phyloP scores from a whole-genome alignment of 2,797 vertebrate genomes.

The Pangasius sanitwongsei region DNA sequence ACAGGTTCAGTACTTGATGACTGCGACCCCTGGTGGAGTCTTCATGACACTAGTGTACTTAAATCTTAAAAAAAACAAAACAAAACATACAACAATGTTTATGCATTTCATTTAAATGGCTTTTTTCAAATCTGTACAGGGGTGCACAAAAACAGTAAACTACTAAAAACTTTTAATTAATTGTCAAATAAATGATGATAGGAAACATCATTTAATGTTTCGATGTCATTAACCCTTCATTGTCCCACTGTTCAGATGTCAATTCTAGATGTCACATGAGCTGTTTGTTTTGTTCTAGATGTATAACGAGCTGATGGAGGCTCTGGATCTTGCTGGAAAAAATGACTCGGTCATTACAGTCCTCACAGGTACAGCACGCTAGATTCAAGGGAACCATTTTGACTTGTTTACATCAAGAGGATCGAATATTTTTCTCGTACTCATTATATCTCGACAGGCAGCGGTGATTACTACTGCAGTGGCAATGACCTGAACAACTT shows the following conservation, averaged over 20 bases:
- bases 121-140: neutral
- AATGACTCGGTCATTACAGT: constrained; percentile 84
- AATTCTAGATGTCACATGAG: neutral
- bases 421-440: neutral
- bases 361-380: constrained; percentile 80
- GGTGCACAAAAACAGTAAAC: neutral
- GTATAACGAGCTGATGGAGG: constrained; percentile 85
- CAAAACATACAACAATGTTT: neutral
- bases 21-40: neutral
- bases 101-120: neutral
- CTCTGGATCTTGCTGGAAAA: constrained; percentile 82
- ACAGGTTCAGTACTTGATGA: neutral
- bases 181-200: neutral
- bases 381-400: neutral
- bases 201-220: neutral
- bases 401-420: neutral
- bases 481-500: constrained; percentile 93
- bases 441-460: constrained; percentile 70
- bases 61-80: neutral
- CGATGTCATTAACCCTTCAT: neutral
- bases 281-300: constrained; percentile 72
- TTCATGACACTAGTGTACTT: neutral
- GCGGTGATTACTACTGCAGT: constrained; percentile 89
- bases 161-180: neutral
- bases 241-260: neutral